A percentile compares a stretch with the other conserved stretches of the same genome.
These are phyloP conservation scores for Pseudochirops cupreus DNA, from an alignment of 2,797 vertebrate genomes.

Conservation along the genomic window DNA sequence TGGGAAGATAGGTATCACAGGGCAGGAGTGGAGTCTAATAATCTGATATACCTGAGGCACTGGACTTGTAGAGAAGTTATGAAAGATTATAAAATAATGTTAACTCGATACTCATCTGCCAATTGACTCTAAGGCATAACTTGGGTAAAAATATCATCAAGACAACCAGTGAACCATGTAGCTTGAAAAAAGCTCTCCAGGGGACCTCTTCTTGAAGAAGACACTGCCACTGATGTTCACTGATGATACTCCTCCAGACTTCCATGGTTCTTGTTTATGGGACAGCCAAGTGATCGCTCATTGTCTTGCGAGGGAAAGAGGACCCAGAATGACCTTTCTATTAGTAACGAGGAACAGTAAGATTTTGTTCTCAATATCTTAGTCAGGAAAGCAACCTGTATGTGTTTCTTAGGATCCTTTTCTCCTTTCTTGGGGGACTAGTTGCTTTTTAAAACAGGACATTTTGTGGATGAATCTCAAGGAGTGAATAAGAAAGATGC, in stretches of 20 bases:
- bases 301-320: neutral
- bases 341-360: neutral
- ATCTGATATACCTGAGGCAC: neutral
- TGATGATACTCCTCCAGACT: neutral
- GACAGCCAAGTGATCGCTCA: neutral
- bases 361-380: neutral
- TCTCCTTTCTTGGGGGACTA: neutral
- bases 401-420: neutral
- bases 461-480: conserved; percentile 18
- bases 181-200: neutral
- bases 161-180: neutral
- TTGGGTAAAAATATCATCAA: neutral
- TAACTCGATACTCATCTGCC: neutral
- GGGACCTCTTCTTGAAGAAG: neutral
- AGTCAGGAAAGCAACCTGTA: conserved; percentile 11
- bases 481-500: neutral
- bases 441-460: neutral
- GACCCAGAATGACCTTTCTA: neutral
- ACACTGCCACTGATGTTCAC: neutral
- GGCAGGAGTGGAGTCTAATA: neutral
- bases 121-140: neutral
- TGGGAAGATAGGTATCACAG: neutral
- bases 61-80: neutral
- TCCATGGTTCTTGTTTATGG: neutral
- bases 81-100: neutral